Base-by-base conservation (phyloP, 2,113 vertebrate species). In the Tricholaema leucomelas region DNA sequence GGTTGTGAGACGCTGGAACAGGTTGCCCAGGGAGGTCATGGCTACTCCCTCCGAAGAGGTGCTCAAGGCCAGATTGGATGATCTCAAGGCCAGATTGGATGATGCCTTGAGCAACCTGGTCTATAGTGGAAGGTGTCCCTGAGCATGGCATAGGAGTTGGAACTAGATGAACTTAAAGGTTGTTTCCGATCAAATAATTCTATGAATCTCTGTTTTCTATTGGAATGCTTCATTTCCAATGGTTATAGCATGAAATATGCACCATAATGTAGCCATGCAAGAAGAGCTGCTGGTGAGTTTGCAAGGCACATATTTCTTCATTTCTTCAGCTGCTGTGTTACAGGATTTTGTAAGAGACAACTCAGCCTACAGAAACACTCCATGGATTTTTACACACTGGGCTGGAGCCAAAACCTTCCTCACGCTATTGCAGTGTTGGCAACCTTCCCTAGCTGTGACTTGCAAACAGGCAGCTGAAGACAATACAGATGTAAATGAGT, bases 381-480 rank as follows among this genome's bases (percentile, higher is more conserved):
- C 75, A 48, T 66, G 54, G 78, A 80, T 91, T 91, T 93, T 87
- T 85, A 60, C 56, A 56, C 67, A 60, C 66, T 58, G 67, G 74
- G 5, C 19, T 73, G 1, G 3, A 92, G 83, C 78, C 92, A 90
- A 87, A 79, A 90, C 21, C 17, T 64, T 88, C 75, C 71, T 82
- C 64, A 59, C 78, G 87, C 84, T 91, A 59, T 73, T 80, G 69
- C 33, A 87, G 48, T 25, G 8, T 55, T 94, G 92, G 92, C 91
- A 77, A 18, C 1, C 0, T 35, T 89, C 81, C 67, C 35, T 44
- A 67, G 73, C 61, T 78, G 61, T 60, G 88, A 67, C 85, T 94
- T 85, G 65, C 74, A 91, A 92, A 87, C 58, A 58, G 33, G 56
- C 88, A 92, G 59, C 64, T 93, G 88, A 87, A 96, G 94, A 92